Evolutionary conservation across 2,113 vertebrate species (phyloP), one percentile per base, ranked within the genome.

Genomic region (Passerina amoena): DNA sequence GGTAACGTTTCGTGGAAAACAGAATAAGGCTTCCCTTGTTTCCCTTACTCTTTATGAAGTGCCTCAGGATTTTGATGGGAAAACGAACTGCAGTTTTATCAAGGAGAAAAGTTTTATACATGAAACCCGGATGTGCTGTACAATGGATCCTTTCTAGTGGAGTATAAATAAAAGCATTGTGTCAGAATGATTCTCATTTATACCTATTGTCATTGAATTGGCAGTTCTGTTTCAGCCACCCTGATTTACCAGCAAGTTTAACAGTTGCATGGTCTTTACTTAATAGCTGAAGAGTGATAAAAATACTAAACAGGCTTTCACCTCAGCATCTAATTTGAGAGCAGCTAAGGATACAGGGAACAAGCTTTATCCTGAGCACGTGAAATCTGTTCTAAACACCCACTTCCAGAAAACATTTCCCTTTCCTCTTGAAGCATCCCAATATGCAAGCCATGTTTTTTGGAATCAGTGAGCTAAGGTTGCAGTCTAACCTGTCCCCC

Each of bases 1-100:
- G 83, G 76, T 94, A 56, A 68, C 10, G 4, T 86, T 95, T 66
- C 7, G 3, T 84, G 76, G 72, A 96, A 90, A 90, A 69, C 9
- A 9, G 68, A 95, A 96, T 96, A 96, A 96, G 69, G 92, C 93
- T 96, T 78, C 80, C 54, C 88, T 97, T 96, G 93, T 96, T 97
- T 90, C 82, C 72, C 25, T 50, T 78, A 23, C 16, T 92, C 56
- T 94, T 95, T 86, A 94, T 90, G 88, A 96, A 96, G 93, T 76
- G 76, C 72, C 89, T 96, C 72, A 72, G 48, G 77, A 90, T 96
- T 96, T 90, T 96, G 94, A 96, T 81, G 90, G 79, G 93, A 88
- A 96, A 95, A 95, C 71, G 56, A 90, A 45, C 72, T 72, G 65
- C 73, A 84, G 54, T 94, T 97, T 97, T 93, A 90, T 96, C 93